Evolutionary conservation across 1,140 invertebrate genomes (phyloP), one percentile per base, ranked within the genome.

Genomic region (Bombus vancouverensis): DNA sequence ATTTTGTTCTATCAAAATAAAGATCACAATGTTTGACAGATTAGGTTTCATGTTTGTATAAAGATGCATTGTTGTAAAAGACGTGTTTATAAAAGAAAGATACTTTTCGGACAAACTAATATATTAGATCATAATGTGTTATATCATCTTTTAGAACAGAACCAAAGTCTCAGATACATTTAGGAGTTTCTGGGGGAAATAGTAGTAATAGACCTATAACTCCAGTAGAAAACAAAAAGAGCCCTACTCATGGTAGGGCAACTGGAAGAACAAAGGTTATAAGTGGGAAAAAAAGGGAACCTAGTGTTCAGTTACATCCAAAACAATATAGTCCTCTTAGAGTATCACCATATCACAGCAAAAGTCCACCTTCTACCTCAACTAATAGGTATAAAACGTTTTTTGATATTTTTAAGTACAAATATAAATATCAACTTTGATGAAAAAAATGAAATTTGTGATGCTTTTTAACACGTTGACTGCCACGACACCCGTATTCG

Each of bases 231-330:
- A 57, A 89, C 65, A 89, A 92, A 81, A 93, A 47, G 88, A 91
- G 95, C 93, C 92, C 95, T 86, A 95, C 95, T 0, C 95, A 96
- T 90, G 96, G 96, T 87, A 95, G 96, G 39, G 96, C 96, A n/a
- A 96, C 96, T 13, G 96, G 96, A n/a, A 96, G 96, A 87, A 97
- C 96, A 10, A 95, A 96, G 89, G 96, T 97, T 77, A 94, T 96
- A 0, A 96, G 96, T 81, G 96, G 96, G 44, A 95, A 93, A 53
- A 95, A 94, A 77, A 95, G 94, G 47, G 96, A 96, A 83, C 95
- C 96, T 6, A 94, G 94, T 10, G 92, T 95, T 18, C 95, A 96
- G 71, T 81, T 94, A 90, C 88, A 94, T 95, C 88, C 95, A 91
- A 92, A 96, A 70, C 92, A 95, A 92, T 95, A 95, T 82, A 96